These are phyloP conservation scores for Nylanderia fulva DNA, from an alignment of 1,140 invertebrate species.

Conservation along the genomic window DNA sequence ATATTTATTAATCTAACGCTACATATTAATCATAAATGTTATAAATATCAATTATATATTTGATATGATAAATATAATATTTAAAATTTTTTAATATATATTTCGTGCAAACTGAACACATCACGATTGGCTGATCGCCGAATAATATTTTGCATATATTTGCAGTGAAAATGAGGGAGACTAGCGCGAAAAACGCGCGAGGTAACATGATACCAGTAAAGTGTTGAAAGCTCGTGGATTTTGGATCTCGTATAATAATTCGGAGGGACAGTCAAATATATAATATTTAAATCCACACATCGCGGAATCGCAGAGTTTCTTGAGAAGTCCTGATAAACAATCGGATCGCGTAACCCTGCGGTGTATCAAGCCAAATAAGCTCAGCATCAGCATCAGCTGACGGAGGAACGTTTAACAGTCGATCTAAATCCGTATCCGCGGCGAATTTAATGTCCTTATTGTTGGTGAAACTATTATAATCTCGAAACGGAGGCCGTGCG, in stretches of 20 bases:
- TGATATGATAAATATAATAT: no score
- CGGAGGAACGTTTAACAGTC: conserved; percentile 81
- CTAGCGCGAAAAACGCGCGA: neutral
- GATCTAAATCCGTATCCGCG: conserved; percentile 77
- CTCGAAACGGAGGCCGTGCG: neutral
- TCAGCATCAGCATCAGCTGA: conserved; percentile 75
- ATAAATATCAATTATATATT: no score
- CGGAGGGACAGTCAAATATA: neutral
- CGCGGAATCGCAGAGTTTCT: neutral
- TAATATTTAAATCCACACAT: neutral
- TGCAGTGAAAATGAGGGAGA: conserved; percentile 18
- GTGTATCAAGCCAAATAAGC: conserved; percentile 78
- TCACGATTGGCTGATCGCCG: conserved; percentile 29
- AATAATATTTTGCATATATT: conserved; percentile 21
- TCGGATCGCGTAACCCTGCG: neutral
- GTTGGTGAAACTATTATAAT: conserved; percentile 3
- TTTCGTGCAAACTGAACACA: conserved; percentile 1
- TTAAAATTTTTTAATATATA: conserved; percentile 8
- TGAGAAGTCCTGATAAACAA: no score
- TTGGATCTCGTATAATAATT: conserved; percentile 3
- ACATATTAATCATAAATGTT: no score
- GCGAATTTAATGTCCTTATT: conserved; percentile 36
- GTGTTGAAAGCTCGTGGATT: neutral
- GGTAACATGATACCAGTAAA: conserved; percentile 32
- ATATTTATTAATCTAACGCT: no score